These are phyloP conservation scores for Pyxicephalus adspersus DNA, from an alignment of 2,113 vertebrate species.

Conservation along the genomic window DNA sequence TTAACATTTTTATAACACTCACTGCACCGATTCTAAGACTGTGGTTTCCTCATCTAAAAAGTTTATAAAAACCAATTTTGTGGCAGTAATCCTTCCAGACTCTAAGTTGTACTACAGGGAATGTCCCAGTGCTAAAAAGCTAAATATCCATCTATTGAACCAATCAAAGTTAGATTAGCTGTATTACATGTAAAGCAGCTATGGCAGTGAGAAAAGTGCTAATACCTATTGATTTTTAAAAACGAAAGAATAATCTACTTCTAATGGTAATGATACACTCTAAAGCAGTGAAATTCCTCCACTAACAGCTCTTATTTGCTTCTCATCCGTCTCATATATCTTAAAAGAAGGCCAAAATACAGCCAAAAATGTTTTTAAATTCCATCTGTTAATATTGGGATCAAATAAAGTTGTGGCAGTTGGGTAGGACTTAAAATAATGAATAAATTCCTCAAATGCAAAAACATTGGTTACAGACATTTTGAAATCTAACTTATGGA, in stretches of 20 bases:
- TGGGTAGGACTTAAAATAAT: no score
- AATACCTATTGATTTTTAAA: no score
- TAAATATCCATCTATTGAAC: constrained; percentile 17
- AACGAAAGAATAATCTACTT: not conserved
- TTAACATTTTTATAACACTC: constrained; percentile 81
- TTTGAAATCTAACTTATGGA: no score
- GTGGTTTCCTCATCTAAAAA: constrained; percentile 67
- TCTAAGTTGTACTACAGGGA: constrained; percentile 1
- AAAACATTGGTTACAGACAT: no score
- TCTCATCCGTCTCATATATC: no score
- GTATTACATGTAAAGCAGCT: not conserved
- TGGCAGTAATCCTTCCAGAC: constrained; percentile 39
- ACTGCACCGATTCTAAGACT: constrained; percentile 70
- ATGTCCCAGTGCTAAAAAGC: not conserved
- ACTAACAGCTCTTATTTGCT: no score
- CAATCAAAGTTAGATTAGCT: constrained; percentile 31
- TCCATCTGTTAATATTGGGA: no score
- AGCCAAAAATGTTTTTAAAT: no score
- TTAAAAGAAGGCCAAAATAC: no score
- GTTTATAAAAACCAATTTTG: constrained; percentile 73
- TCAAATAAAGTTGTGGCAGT: no score
- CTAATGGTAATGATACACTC: not conserved
- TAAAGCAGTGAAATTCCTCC: not conserved
- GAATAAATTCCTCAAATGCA: no score
- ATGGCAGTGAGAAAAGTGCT: no score